Evolutionary conservation across 2,113 vertebrate genomes (phyloP).

Genomic region (Prionailurus viverrinus): DNA sequence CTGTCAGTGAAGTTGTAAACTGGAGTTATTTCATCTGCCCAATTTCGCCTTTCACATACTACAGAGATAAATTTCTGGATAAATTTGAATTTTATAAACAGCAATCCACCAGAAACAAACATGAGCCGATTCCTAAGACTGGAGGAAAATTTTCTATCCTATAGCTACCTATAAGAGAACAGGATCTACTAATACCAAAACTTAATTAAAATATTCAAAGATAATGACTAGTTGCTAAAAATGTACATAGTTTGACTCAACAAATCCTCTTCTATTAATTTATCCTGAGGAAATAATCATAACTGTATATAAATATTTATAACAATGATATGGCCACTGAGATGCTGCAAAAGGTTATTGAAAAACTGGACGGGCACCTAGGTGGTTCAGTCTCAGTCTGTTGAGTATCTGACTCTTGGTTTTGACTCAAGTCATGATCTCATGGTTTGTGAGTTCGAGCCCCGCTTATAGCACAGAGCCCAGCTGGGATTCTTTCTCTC

Average conservation of each 20-base stretch:
- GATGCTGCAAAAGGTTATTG: background rate
- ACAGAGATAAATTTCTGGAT: background rate
- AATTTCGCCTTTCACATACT: background rate
- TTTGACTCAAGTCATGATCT: background rate
- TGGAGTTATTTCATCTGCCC: background rate
- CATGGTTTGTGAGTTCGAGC: background rate
- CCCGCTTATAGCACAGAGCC: background rate
- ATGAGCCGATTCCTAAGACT: background rate
- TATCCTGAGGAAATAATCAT: background rate
- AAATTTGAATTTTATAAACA: background rate
- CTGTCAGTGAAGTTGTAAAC: background rate
- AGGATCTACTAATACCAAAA: background rate
- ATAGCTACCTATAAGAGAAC: background rate
- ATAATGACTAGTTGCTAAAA: background rate
- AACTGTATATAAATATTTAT: background rate
- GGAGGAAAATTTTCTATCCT: background rate
- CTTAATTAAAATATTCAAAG: background rate
- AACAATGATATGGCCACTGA: background rate
- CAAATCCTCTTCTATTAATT: no score
- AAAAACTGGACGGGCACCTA: background rate
- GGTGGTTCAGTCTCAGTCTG: background rate
- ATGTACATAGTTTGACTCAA: no score
- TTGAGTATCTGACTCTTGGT: background rate
- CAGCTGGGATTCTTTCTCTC: background rate
- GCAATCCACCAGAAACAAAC: background rate